Percentiles rank a stretch among this genome's conserved stretches.
phyloP scores from a whole-genome alignment of 30 jellyfish, hydroid and myxozoan genomes.

The Mastigias papua region DNA sequence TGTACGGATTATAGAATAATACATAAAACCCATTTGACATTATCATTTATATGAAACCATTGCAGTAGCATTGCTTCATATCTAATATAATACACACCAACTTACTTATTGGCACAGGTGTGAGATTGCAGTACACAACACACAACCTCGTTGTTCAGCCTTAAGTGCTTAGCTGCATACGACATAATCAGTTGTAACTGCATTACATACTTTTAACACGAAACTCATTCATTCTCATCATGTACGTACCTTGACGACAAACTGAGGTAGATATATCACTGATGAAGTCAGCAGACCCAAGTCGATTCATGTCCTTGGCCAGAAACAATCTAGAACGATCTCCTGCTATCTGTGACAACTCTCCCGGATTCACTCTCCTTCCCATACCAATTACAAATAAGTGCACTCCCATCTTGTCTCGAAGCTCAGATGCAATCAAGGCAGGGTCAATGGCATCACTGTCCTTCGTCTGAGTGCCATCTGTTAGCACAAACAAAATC shows the following conservation, averaged over 20 bases:
- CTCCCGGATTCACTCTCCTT: constrained; percentile 70
- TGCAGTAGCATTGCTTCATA: no score
- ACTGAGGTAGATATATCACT: constrained; percentile 19
- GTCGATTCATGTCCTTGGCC: constrained; percentile 71
- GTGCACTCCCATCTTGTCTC: constrained; percentile 64
- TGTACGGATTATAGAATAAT: no score
- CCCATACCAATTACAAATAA: constrained; percentile 86
- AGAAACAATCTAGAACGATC: constrained; percentile 33
- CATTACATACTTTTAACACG: no score
- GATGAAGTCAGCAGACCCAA: constrained; percentile 54
- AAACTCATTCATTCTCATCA: no score
- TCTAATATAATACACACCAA: no score
- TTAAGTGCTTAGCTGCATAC: no score
- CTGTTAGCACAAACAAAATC: constrained; percentile 83
- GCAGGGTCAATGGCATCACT: constrained; percentile 88
- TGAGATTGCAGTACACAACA: no score
- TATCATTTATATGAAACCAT: no score
- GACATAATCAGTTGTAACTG: no score
- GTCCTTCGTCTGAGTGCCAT: constrained; percentile 89
- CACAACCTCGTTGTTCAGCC: no score
- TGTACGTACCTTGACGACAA: constrained; percentile 64
- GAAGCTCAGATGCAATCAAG: constrained; percentile 74
- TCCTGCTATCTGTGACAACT: constrained; percentile 84
- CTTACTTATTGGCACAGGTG: no score
- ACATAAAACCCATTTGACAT: no score